Evolutionary conservation across 2,888 invertebrate species (phyloP).

Genomic region (Lucinisca nassula): DNA sequence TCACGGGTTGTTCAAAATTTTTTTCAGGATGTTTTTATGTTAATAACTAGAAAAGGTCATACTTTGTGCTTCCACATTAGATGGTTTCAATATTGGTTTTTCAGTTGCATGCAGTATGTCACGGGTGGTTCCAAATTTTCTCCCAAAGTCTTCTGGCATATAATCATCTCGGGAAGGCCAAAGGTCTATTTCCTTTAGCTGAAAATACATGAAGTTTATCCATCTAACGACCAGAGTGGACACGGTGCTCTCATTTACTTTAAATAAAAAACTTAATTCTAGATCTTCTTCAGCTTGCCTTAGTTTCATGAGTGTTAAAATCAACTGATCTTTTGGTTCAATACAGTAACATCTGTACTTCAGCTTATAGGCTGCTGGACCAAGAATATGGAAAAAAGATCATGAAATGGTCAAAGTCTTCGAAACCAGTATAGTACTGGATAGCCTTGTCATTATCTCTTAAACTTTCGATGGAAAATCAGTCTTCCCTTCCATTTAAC

Average conservation of each 20-base stretch:
- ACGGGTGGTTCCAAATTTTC: constrained; percentile 57
- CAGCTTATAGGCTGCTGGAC: constrained; percentile 33
- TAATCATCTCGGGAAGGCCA: constrained; percentile 62
- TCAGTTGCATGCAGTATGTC: constrained; percentile 75
- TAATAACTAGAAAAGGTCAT: constrained; percentile 71
- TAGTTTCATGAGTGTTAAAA: constrained; percentile 66
- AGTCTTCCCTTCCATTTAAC: no score
- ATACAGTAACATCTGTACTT: constrained; percentile 11
- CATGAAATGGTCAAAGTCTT: constrained; percentile 57
- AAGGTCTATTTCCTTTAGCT: constrained; percentile 63
- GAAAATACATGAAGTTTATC: constrained; percentile 67
- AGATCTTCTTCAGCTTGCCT: constrained; percentile 60
- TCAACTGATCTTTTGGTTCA: constrained; percentile 53
- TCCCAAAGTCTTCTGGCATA: constrained; percentile 63
- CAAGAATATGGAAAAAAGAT: constrained; percentile 46
- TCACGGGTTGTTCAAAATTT: no score
- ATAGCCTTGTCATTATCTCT: no score
- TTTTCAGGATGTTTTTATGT: constrained; percentile 70
- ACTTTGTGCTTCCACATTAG: constrained; percentile 57
- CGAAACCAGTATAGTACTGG: constrained; percentile 60
- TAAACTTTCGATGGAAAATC: no score
- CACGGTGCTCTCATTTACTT: constrained; percentile 43
- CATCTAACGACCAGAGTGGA: constrained; percentile 56
- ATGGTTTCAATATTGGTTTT: constrained; percentile 66
- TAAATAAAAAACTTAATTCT: constrained; percentile 59